A percentile compares a stretch with the other conserved stretches of the same genome.
These are phyloP conservation scores for Pangasius krempfi DNA, from an alignment of 2,797 vertebrate genomes.

Conservation along the genomic window DNA sequence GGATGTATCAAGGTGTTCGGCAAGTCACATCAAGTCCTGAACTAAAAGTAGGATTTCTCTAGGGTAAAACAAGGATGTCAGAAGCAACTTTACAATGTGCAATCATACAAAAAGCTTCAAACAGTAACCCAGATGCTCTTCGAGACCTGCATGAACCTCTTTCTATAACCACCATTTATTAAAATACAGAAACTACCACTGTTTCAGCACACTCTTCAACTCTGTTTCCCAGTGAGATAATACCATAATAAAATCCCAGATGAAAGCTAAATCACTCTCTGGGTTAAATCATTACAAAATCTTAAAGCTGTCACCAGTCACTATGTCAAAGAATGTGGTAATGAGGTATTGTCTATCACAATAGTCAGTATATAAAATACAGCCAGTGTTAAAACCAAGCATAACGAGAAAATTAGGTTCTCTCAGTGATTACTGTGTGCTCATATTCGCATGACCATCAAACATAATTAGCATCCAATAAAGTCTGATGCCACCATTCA, in stretches of 20 bases:
- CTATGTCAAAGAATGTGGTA: background rate
- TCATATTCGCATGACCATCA: background rate
- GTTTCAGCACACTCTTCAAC: background rate
- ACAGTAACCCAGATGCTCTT: background rate
- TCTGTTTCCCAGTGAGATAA: background rate
- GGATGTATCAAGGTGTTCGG: background rate
- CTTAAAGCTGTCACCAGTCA: background rate
- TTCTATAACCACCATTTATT: background rate
- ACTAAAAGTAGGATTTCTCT: background rate
- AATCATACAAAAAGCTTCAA: background rate
- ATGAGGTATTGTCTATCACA: background rate
- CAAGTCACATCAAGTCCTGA: background rate
- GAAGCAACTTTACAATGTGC: background rate
- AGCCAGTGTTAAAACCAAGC: background rate
- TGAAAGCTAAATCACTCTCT: background rate
- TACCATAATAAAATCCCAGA: background rate
- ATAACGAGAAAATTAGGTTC: background rate
- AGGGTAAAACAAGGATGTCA: background rate
- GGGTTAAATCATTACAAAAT: background rate
- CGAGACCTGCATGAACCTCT: background rate
- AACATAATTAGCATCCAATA: conserved; percentile 44
- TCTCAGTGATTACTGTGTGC: background rate
- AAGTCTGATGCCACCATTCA: conserved; percentile 17
- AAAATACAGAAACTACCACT: background rate
- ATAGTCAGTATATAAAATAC: background rate